Percentiles rank a stretch among this genome's conserved stretches.
These are phyloP conservation scores for Echinops telfairi DNA, from an alignment of 2,113 vertebrate genomes.

Conservation along the genomic window DNA sequence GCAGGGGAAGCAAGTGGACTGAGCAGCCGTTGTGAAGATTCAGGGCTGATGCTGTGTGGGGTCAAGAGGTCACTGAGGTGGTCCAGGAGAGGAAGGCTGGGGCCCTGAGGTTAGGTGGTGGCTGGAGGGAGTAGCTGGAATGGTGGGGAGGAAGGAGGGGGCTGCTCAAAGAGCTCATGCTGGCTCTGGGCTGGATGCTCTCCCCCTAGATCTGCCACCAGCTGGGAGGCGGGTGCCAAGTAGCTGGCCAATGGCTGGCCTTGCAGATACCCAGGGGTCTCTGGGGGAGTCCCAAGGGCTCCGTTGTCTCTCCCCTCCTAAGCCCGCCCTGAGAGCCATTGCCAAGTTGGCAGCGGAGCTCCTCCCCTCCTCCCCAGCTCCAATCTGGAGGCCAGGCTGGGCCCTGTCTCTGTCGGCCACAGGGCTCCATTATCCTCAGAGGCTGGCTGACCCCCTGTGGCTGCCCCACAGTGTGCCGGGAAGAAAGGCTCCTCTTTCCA, in stretches of 20 bases:
- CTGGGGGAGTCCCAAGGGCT: not conserved
- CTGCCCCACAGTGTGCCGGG: slow-evolving; percentile 51
- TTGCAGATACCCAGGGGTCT: not conserved
- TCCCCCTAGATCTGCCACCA: not conserved
- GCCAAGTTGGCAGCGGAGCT: slow-evolving; percentile 62
- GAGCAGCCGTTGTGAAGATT: not conserved
- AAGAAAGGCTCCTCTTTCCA: slow-evolving; percentile 76
- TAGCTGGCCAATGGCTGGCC: not conserved
- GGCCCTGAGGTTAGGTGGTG: not conserved
- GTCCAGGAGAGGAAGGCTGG: not conserved
- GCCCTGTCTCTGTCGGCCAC: not conserved
- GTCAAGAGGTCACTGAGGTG: not conserved
- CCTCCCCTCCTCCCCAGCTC: not conserved
- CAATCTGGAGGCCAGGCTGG: slow-evolving; percentile 6
- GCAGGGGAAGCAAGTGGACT: not conserved
- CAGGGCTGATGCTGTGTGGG: not conserved
- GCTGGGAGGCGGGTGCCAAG: not conserved
- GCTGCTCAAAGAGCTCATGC: not conserved
- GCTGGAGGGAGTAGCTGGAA: not conserved
- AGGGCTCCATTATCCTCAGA: slow-evolving; percentile 51
- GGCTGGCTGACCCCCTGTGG: slow-evolving; percentile 62
- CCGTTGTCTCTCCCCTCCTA: not conserved
- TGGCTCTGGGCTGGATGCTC: not conserved
- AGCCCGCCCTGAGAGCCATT: slow-evolving; percentile 19
- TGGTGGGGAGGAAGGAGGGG: too few species aligned